Conservation (phyloP, 2,113 vertebrate genomes). For the Pterocles gutturalis region DNA sequence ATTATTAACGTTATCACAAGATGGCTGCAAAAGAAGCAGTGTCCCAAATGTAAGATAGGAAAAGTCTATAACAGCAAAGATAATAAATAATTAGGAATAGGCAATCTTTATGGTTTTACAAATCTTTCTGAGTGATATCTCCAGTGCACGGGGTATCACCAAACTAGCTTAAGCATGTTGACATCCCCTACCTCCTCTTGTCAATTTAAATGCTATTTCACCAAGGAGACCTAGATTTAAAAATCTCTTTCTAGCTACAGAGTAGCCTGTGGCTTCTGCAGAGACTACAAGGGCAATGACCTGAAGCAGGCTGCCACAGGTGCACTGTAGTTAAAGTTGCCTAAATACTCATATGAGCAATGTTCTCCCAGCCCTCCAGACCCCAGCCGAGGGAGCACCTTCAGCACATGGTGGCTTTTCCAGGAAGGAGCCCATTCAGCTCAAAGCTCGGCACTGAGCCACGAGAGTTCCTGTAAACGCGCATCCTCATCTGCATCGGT, state of each 20-base stretch:
- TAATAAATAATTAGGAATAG: slow-evolving; percentile 33
- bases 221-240: background rate
- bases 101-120: background rate
- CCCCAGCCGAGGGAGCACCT: background rate
- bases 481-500: rapidly evolving
- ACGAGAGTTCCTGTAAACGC: background rate
- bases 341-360: background rate
- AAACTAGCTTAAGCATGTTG: background rate
- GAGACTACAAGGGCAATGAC: background rate
- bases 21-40: slow-evolving; percentile 13
- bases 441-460: background rate
- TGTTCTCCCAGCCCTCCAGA: background rate
- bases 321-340: background rate
- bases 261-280: background rate
- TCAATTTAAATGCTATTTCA: background rate
- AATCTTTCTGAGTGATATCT: background rate
- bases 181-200: background rate
- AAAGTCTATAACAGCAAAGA: background rate
- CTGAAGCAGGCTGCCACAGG: background rate
- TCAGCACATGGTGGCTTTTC: background rate
- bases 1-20: slow-evolving; percentile 57
- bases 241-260: background rate
- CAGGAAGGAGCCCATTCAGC: background rate
- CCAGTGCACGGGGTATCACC: background rate
- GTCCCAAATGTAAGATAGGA: slow-evolving; percentile 29